These are phyloP conservation scores for Paraplagusia blochii DNA, from an alignment of 2,113 vertebrate species.

Conservation along the genomic window DNA sequence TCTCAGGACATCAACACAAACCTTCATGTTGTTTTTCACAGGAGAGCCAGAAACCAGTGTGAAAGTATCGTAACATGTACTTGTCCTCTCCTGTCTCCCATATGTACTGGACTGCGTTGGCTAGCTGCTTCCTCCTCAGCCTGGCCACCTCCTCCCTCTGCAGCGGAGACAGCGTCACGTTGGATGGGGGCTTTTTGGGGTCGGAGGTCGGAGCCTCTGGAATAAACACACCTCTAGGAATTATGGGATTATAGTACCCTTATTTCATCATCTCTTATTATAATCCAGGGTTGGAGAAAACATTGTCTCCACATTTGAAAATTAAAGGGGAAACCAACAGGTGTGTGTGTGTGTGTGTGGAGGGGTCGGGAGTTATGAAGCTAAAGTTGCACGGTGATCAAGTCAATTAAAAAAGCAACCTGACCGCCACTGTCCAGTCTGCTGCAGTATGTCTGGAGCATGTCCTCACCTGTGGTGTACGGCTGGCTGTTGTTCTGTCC, in stretches of 20 bases:
- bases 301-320: too few relatives aligned
- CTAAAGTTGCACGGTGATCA: too few relatives aligned
- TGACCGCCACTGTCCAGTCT: too few relatives aligned
- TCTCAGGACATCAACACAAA: constrained; percentile 6
- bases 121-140: constrained; percentile 61
- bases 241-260: too few relatives aligned
- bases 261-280: too few relatives aligned
- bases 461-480: constrained; percentile 73
- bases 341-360: too few relatives aligned
- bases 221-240: neutral
- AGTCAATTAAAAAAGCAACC: too few relatives aligned
- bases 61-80: constrained; percentile 81
- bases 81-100: constrained; percentile 86
- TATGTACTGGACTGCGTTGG: constrained; percentile 81
- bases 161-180: constrained; percentile 59
- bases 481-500: constrained; percentile 74
- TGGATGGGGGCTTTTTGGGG: constrained; percentile 43
- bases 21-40: constrained; percentile 81
- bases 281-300: too few relatives aligned
- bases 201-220: constrained; percentile 68
- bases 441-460: neutral
- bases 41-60: constrained; percentile 84
- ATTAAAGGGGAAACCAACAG: too few relatives aligned
- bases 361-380: too few relatives aligned
- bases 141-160: constrained; percentile 66